These are phyloP conservation scores for Aspiorhynchus laticeps DNA, from an alignment of 2,113 vertebrate species.

Conservation along the genomic window DNA sequence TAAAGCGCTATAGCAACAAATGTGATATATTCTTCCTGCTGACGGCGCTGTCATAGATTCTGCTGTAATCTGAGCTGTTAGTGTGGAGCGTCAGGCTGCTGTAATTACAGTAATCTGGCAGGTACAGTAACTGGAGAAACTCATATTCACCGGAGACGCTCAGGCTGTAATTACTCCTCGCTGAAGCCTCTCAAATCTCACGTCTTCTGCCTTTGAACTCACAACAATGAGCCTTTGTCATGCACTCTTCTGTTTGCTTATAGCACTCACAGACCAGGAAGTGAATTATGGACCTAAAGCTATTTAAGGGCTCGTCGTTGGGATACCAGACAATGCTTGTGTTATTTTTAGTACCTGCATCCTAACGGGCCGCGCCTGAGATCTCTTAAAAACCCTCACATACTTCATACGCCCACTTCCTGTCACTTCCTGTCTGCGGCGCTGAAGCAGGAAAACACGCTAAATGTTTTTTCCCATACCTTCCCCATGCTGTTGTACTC, in stretches of 20 bases:
- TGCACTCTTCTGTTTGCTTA: neutral
- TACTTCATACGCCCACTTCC: slow-evolving; percentile 70
- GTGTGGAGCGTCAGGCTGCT: neutral
- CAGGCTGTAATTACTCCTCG: slow-evolving; percentile 30
- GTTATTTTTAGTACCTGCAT: slow-evolving; percentile 69
- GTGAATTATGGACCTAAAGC: neutral
- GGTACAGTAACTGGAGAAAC: slow-evolving; percentile 31
- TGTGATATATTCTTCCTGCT: neutral
- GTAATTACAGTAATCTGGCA: slow-evolving; percentile 47
- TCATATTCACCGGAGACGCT: slow-evolving; percentile 29
- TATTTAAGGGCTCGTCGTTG: slow-evolving; percentile 69
- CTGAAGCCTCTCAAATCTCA: neutral
- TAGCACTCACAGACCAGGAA: slow-evolving; percentile 30
- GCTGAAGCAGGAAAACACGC: slow-evolving; percentile 67
- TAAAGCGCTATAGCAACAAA: neutral
- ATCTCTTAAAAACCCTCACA: slow-evolving; percentile 62
- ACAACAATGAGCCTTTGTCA: slow-evolving; percentile 1
- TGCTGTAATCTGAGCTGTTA: slow-evolving; percentile 7
- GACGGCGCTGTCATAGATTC: slow-evolving; percentile 19
- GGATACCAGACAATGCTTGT: slow-evolving; percentile 58
- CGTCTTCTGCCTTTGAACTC: neutral
- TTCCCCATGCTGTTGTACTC: slow-evolving; percentile 99
- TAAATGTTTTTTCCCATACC: slow-evolving; percentile 69
- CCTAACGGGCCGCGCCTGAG: slow-evolving; percentile 64
- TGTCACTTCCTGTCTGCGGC: slow-evolving; percentile 70